These are phyloP conservation scores for Drosophila lutescens DNA, from an alignment of 2,888 invertebrate genomes.

Conservation along the genomic window DNA sequence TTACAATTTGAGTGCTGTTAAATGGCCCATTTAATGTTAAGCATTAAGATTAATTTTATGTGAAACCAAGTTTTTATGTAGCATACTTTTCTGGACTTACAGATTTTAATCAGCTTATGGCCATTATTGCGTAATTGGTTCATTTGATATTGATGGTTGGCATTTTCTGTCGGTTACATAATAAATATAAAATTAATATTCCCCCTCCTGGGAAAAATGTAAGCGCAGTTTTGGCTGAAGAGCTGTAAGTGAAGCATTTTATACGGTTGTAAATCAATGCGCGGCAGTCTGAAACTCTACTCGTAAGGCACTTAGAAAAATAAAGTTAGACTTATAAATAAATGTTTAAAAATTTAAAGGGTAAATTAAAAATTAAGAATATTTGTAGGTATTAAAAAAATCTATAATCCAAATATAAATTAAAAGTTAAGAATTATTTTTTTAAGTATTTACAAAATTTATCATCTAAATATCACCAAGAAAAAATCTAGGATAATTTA, in stretches of 20 bases:
- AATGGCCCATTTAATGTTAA: not conserved
- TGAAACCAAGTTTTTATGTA: not conserved
- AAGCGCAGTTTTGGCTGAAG: conserved; percentile 2
- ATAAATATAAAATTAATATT: conserved; percentile 30
- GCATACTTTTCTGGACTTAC: conserved; percentile 2
- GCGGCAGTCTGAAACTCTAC: conserved; percentile 21
- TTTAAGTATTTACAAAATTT: too few species aligned
- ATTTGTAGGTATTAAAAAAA: too few species aligned
- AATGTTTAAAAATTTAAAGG: not conserved
- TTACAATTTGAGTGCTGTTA: not conserved
- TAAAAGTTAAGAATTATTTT: too few species aligned
- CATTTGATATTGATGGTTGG: conserved; percentile 12
- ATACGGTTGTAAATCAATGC: conserved; percentile 62
- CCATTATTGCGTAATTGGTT: conserved; percentile 22
- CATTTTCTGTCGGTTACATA: conserved; percentile 21
- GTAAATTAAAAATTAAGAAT: not conserved
- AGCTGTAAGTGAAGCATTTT: conserved; percentile 46
- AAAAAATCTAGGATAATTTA: too few species aligned
- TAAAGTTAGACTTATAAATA: not conserved
- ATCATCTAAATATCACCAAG: too few species aligned
- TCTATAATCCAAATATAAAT: too few species aligned
- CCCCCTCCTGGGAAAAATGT: conserved; percentile 16
- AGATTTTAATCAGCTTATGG: conserved; percentile 16
- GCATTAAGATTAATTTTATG: not conserved
- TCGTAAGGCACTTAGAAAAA: not conserved